Evolutionary conservation across 92 coral and sea anemone genomes (phyloP).

Genomic region (Epizoanthus scotinus): DNA sequence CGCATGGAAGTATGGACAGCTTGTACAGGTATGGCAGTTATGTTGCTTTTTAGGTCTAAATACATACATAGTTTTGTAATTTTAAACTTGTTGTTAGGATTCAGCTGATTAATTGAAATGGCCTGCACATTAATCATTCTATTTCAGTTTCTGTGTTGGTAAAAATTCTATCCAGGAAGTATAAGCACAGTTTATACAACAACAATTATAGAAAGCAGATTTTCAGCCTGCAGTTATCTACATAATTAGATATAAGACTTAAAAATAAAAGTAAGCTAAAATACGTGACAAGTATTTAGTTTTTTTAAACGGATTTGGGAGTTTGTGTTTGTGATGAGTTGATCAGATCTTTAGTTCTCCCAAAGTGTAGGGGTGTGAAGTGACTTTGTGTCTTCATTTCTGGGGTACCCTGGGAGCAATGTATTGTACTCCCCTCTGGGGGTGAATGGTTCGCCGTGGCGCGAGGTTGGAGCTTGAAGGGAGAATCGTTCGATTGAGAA

Average conservation of each 20-base stretch:
- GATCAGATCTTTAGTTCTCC: conserved; percentile 73
- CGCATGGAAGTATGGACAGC: background rate
- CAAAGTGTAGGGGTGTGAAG: conserved; percentile 12
- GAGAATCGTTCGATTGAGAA: conserved; percentile 63
- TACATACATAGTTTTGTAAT: background rate
- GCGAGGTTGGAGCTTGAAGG: conserved; percentile 70
- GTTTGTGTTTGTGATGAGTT: background rate
- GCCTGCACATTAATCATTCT: background rate
- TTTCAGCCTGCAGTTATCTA: no score
- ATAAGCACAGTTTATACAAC: no score
- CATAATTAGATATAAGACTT: no score
- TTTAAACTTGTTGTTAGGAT: background rate
- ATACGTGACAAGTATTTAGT: background rate
- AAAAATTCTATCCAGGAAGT: no score
- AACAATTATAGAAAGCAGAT: no score
- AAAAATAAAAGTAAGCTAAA: background rate
- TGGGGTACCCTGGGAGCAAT: conserved; percentile 68
- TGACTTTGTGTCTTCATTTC: conserved; percentile 48
- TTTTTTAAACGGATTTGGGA: background rate
- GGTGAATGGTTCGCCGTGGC: conserved; percentile 51
- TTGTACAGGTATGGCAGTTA: background rate
- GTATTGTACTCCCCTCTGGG: conserved; percentile 93
- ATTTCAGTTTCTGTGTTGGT: background rate
- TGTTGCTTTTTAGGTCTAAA: background rate
- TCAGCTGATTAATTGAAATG: background rate